Base-by-base conservation (phyloP, 2,888 invertebrate species). In the Cyclophora albipunctata region DNA sequence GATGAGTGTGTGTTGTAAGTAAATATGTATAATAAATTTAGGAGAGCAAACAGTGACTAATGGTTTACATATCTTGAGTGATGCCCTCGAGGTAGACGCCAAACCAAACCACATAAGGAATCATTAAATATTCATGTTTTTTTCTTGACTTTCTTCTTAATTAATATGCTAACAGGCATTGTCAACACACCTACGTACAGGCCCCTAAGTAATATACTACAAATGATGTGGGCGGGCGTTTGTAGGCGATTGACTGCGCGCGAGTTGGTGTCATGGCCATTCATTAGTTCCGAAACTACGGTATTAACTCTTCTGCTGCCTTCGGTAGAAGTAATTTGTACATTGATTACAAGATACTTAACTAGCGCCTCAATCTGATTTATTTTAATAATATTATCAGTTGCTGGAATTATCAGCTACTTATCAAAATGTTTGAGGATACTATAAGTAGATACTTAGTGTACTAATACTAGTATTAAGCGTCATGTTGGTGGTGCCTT, bases 161-260 rank as follows among this genome's bases (percentile, higher is more conserved):
- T 86, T 84, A 85, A 84, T 83, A 85, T 84, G 84, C 83, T 82
- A 84, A 84, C 77, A 81, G 76, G 77, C 81, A 84, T 84, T 83
- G 84, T 84, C 80, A 77, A 77, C 72, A 81, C 84, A 75, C 85
- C 85, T 78, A 85, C 85, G 65, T 67, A 60, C 63, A 63, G 60
- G 65, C 61, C 73, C 67, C 69, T 69, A 71, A 71, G 75, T 67
- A 63, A 71, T 63, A 66, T 62, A 65, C 61, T 66, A 64, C 62
- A 53, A 55, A 58, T 46, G 49, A 66, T 63, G 78, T 78, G 74
- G 77, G 81, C 69, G 76, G 67, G 57, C 59, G 67, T 63, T 69
- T 66, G 74, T 74, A 73, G 78, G 75, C 75, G 75, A 75, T 60
- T 68, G 71, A 69, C 69, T 72, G 75, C 72, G 75, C 71, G 69